Evolutionary conservation across 2,113 vertebrate genomes (phyloP).

Genomic region (Thunnus thynnus): DNA sequence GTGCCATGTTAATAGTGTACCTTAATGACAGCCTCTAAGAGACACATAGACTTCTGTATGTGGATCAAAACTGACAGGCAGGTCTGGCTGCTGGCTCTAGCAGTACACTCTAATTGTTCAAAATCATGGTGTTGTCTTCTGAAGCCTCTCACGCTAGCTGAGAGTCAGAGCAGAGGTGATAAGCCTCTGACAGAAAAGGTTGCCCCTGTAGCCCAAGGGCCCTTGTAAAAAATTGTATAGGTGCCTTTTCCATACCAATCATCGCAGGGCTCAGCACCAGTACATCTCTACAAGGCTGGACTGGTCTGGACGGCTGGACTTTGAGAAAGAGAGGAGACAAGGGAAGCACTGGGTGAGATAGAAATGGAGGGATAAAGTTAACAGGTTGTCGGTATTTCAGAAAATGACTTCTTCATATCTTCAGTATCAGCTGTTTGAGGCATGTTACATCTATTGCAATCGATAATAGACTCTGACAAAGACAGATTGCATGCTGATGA

Average conservation of each 20-base stretch:
- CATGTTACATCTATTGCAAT: neutral
- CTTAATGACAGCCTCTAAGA: constrained; percentile 12
- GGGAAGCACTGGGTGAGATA: constrained; percentile 2
- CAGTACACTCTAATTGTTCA: constrained; percentile 43
- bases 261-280: constrained; percentile 38
- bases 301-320: constrained; percentile 44
- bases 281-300: constrained; percentile 51
- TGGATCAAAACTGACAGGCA: constrained; percentile 30
- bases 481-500: constrained; percentile 16
- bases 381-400: neutral
- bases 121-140: constrained; percentile 48
- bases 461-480: constrained; percentile 16
- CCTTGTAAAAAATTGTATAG: constrained; percentile 62
- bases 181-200: constrained; percentile 34
- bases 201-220: constrained; percentile 34
- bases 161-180: constrained; percentile 59
- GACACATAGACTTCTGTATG: neutral
- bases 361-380: constrained; percentile 22
- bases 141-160: constrained; percentile 35
- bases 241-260: constrained; percentile 70
- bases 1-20: neutral
- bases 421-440: neutral
- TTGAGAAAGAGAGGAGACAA: constrained; percentile 17
- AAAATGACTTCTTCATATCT: neutral
- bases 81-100: constrained; percentile 20